Percentiles rank a stretch among this genome's conserved stretches.
Conservation (phyloP, 2,113 vertebrate genomes). For the Pyrgilauda ruficollis region DNA sequence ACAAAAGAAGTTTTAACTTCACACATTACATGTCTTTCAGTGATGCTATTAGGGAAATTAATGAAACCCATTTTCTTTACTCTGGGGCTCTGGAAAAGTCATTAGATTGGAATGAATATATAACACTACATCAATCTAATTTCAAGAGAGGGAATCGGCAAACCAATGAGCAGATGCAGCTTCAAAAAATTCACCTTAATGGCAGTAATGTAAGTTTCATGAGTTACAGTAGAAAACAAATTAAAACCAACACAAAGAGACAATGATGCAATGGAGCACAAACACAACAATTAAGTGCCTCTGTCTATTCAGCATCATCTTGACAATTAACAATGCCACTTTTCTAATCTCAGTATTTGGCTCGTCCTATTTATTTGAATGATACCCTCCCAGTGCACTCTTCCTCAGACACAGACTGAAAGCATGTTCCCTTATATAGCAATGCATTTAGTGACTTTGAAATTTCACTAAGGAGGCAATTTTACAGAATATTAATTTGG, state of each 20-base stretch:
- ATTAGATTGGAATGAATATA: slow-evolving; percentile 70
- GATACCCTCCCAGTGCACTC: not conserved
- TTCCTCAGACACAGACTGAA: not conserved
- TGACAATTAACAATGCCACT: slow-evolving; percentile 58
- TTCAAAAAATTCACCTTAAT: slow-evolving; percentile 68
- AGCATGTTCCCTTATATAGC: not conserved
- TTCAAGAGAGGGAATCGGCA: slow-evolving; percentile 65
- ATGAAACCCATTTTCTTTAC: slow-evolving; percentile 69
- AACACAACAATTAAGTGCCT: slow-evolving; percentile 44
- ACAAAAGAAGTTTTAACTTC: slow-evolving; percentile 62
- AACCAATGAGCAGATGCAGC: slow-evolving; percentile 57
- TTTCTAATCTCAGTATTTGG: slow-evolving; percentile 41
- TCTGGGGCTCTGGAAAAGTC: slow-evolving; percentile 63
- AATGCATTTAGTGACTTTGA: not conserved
- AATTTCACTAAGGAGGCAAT: slow-evolving; percentile 2
- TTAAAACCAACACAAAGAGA: slow-evolving; percentile 64
- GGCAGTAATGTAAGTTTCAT: slow-evolving; percentile 59
- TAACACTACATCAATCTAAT: slow-evolving; percentile 71
- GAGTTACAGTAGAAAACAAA: slow-evolving; percentile 68
- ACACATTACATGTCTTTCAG: slow-evolving; percentile 59
- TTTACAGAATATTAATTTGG: not conserved
- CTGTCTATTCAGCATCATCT: slow-evolving; percentile 40
- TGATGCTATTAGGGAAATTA: slow-evolving; percentile 72
- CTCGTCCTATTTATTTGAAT: not conserved
- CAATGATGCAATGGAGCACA: slow-evolving; percentile 52